phyloP scores from a whole-genome alignment of 1,140 invertebrate genomes.

The Drosophila pachea region DNA sequence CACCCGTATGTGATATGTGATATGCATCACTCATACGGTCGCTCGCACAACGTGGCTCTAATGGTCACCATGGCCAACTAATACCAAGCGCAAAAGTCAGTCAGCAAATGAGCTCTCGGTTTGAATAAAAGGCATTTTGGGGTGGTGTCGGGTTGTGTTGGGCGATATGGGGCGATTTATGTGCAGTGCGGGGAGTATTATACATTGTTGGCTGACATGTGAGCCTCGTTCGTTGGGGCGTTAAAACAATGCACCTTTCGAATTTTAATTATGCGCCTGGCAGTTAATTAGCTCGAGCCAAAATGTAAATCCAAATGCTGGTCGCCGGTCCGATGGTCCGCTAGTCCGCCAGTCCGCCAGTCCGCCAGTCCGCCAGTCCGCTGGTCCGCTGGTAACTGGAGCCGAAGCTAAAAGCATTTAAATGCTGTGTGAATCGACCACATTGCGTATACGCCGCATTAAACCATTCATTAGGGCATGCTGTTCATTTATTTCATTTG shows the following conservation, averaged over 20 bases:
- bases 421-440: conserved; percentile 22
- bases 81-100: conserved; percentile 35
- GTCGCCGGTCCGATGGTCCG: too few species aligned
- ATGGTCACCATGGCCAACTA: conserved; percentile 34
- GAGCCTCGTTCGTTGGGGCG: conserved; percentile 19
- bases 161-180: neutral
- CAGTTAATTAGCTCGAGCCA: conserved; percentile 33
- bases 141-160: too few species aligned
- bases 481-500: conserved; percentile 15
- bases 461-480: conserved; percentile 9
- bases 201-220: conserved; percentile 39
- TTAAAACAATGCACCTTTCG: conserved; percentile 41
- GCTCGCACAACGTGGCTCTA: conserved; percentile 8
- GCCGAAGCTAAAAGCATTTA: neutral
- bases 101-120: conserved; percentile 26
- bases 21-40: conserved; percentile 14
- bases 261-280: conserved; percentile 43
- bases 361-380: too few species aligned
- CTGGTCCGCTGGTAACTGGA: too few species aligned
- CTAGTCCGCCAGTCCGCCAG: too few species aligned
- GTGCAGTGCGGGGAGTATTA: neutral
- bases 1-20: conserved; percentile 32
- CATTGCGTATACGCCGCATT: conserved; percentile 42
- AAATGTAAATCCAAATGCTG: conserved; percentile 26
- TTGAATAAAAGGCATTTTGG: too few species aligned